Conservation (phyloP, 2,888 invertebrate species). For the Laspeyria flexula region DNA sequence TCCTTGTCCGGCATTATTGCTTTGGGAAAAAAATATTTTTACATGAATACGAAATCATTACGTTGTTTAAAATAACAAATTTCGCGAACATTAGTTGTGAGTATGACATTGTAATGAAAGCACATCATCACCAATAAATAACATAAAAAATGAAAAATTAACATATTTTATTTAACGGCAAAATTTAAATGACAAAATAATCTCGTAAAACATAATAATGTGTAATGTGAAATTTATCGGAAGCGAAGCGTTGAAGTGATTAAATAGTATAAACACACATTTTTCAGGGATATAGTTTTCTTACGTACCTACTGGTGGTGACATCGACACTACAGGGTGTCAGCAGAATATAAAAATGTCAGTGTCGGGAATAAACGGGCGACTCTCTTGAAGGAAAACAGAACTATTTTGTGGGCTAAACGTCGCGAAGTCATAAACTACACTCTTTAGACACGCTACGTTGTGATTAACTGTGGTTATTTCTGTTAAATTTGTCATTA, state of each 20-base stretch:
- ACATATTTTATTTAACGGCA: neutral
- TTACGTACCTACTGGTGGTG: slow-evolving; percentile 16
- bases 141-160: slow-evolving; percentile 18
- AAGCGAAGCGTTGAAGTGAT: slow-evolving; percentile 6
- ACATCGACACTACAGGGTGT: slow-evolving; percentile 23
- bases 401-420: slow-evolving; percentile 32
- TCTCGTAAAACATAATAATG: slow-evolving; percentile 5
- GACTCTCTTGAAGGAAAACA: slow-evolving; percentile 41
- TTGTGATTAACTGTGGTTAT: slow-evolving; percentile 46
- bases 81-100: too few species aligned
- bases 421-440: slow-evolving; percentile 43
- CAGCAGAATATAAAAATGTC: slow-evolving; percentile 44
- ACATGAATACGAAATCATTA: too few species aligned
- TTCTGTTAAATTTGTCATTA: slow-evolving; percentile 44
- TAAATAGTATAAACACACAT: slow-evolving; percentile 12
- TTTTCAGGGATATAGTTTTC: slow-evolving; percentile 7
- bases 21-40: too few species aligned
- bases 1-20: too few species aligned
- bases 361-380: slow-evolving; percentile 19
- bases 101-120: slow-evolving; percentile 1
- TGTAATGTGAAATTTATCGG: slow-evolving; percentile 12
- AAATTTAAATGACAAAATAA: slow-evolving; percentile 9
- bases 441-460: slow-evolving; percentile 34
- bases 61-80: too few species aligned
- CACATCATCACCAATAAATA: slow-evolving; percentile 10